Evolutionary conservation across 2,797 vertebrate genomes (phyloP), one percentile per base, ranked within the genome.

Genomic region (Sebastes glaucus): DNA sequence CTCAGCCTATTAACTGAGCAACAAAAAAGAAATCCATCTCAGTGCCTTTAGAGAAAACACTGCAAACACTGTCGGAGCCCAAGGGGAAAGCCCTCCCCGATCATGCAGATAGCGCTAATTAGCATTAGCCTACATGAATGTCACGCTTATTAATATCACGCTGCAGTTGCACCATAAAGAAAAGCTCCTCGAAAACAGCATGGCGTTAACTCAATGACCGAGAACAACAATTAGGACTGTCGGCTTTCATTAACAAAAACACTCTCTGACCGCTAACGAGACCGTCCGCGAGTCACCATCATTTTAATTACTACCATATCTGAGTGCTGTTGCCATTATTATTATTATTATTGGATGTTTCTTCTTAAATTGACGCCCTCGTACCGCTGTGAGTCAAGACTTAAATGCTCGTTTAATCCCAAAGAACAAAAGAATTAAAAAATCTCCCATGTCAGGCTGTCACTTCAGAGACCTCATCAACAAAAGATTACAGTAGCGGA

Each of bases 401-500:
- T 74, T 14, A 61, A 78, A 20, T 23, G 25, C 10, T 79, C 52
- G 35, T 64, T 64, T 32, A 46, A 59, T 71, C 53, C 56, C 18
- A 52, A 67, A 65, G 25, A 76, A 82, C 61, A 79, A 73, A 74
- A 86, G 7, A 79, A 80, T 56, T 75, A 67, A 4, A 11, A 59
- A 80, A 80, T 75, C 56, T 33, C 67, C 23, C 4, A 18, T 14
- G 22, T 42, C 25, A 1, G 11, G 16, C 13, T 7, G 6, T 75
- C 62, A 11, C 55, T 3, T 77, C 53, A 28, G 65, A 83, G 60
- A 62, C 77, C 73, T 83, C 80, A 90, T 89, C 83, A 89, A 79
- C 84, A 85, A 77, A 74, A 72, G 81, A 92, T 93, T 83, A 83
- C 22, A 83, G 79, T 68, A 55, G 33, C 16, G 7, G 23, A 84